Conservation (phyloP, 2,113 vertebrate genomes). For the Nannospalax galili region DNA sequence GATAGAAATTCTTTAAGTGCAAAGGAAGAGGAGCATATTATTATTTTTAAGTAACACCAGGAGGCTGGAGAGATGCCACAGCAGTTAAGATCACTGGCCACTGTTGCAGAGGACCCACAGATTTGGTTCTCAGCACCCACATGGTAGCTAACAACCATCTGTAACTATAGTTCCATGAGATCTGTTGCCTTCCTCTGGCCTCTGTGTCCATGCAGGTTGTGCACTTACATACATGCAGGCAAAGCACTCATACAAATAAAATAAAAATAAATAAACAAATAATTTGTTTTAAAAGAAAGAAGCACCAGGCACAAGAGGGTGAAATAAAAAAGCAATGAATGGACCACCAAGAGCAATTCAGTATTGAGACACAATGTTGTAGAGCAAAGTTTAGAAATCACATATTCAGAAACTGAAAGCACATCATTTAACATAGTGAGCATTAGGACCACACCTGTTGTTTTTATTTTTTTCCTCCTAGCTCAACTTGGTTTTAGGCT, state of each 20-base stretch:
- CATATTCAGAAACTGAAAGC: not conserved
- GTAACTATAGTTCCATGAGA: too few relatives aligned
- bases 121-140: too few relatives aligned
- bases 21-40: not conserved
- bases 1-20: not conserved
- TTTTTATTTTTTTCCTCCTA: not conserved
- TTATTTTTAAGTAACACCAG: slow-evolving; percentile 28
- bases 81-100: too few relatives aligned
- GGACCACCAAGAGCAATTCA: not conserved
- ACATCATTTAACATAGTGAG: not conserved
- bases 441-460: not conserved
- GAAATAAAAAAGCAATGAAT: not conserved
- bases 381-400: slow-evolving; percentile 38
- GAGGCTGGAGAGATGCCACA: too few relatives aligned
- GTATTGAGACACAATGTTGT: slow-evolving; percentile 32
- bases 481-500: not conserved
- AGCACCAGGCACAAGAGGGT: not conserved
- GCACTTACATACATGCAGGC: too few relatives aligned
- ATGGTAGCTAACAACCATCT: too few relatives aligned
- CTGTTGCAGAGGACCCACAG: too few relatives aligned
- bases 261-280: too few relatives aligned
- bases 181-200: too few relatives aligned
- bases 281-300: not conserved
- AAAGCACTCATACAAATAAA: too few relatives aligned
- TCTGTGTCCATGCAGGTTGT: too few relatives aligned